Evolutionary conservation across 2,113 vertebrate genomes (phyloP).

Genomic region (Microcebus jonahi): DNA sequence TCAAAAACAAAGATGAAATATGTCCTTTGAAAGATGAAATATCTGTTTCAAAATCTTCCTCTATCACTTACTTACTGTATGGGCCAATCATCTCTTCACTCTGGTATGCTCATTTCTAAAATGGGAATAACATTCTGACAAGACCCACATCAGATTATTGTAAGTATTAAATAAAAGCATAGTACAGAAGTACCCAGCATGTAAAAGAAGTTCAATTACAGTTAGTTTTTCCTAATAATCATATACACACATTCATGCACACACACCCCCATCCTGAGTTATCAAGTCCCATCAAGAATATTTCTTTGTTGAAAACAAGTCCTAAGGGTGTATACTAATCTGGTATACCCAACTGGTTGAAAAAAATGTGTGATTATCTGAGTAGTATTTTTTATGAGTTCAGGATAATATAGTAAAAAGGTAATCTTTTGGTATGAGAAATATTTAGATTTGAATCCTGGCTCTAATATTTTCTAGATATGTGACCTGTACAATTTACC

Average conservation of each 20-base stretch:
- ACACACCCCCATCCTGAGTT: not conserved
- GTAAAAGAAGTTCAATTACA: not conserved
- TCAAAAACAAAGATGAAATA: constrained; percentile 53
- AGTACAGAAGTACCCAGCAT: not conserved
- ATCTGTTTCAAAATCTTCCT: constrained; percentile 19
- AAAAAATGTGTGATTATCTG: not conserved
- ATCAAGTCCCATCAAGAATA: constrained; percentile 15
- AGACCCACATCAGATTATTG: not conserved
- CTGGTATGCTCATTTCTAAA: constrained; percentile 3
- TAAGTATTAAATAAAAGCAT: not conserved
- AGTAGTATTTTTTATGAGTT: constrained; percentile 43
- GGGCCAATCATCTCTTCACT: not conserved
- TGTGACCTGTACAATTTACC: not conserved
- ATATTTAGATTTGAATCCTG: constrained; percentile 20
- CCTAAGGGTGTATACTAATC: constrained; percentile 18
- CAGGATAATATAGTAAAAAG: constrained; percentile 24
- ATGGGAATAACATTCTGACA: not conserved
- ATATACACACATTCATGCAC: not conserved
- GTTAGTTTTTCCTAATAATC: constrained; percentile 8
- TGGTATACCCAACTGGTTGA: not conserved
- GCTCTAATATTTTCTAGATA: not conserved
- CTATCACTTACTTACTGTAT: not conserved
- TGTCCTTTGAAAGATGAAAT: not conserved
- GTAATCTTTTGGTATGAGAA: constrained; percentile 10
- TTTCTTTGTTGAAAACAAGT: constrained; percentile 37